Evolutionary conservation across 2,888 invertebrate species (phyloP), one percentile per base, ranked within the genome.

Genomic region (Carcina quercana): DNA sequence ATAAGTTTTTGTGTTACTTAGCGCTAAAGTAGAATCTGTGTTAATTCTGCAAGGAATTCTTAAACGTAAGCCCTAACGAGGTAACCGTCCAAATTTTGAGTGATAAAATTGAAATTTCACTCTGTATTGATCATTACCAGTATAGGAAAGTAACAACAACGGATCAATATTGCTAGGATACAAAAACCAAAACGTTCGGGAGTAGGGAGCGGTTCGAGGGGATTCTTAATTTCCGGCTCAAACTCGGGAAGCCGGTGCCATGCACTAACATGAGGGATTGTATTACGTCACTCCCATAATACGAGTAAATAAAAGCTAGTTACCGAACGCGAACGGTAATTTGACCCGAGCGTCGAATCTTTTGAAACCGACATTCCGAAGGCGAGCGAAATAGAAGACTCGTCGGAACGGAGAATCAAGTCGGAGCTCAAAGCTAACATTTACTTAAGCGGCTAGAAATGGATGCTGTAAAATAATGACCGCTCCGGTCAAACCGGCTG

Each of bases 151-250:
- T 20, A 20, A 3, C 10, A 4, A n/a, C n/a, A 25, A 46, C 37
- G 37, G 60, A 79, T 80, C 79, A 57, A 78, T 80, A 63, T 69
- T 78, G 75, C 79, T 73, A 69, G 73, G 79, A 54, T 56, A 80
- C 80, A 50, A 57, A 54, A 60, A 51, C 45, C 52, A 58, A 67
- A 70, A 67, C 62, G 65, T 62, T 59, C 63, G 66, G 65, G 54
- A 47, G 42, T 43, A 47, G 42, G 46, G 47, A n/a, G n/a, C 20
- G 17, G 8, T 8, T 53, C 53, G 59, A 62, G 64, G 69, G 76
- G 73, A 62, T 68, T 67, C 64, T 58, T 70, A 63, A 73, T 73
- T 67, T 79, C 80, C 80, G 71, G 68, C 55, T 65, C 53, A 54
- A 59, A 48, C 46, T 52, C 51, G 59, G 59, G 70, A 76, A 75